Conservation (phyloP, 1,140 invertebrate species). For the Papilio polytes region DNA sequence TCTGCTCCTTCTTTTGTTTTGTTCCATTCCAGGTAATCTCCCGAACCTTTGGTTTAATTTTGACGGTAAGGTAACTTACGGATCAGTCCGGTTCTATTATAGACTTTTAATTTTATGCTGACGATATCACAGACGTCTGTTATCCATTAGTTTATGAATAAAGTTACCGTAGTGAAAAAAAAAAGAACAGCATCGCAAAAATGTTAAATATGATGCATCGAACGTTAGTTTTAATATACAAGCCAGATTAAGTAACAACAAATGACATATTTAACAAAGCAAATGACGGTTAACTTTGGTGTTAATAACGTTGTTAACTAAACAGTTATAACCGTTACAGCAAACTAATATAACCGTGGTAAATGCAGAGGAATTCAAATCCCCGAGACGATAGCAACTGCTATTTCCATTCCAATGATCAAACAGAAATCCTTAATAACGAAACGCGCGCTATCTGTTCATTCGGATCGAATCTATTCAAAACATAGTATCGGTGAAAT, state of each 20-base stretch:
- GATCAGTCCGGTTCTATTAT: no score
- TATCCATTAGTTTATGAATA: no score
- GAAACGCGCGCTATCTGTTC: constrained; percentile 32
- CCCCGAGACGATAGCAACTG: constrained; percentile 31
- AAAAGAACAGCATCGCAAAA: no score
- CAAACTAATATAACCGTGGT: constrained; percentile 18
- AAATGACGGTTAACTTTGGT: neutral
- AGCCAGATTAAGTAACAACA: neutral
- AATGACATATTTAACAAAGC: neutral
- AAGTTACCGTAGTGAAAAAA: no score
- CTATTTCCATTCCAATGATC: constrained; percentile 35
- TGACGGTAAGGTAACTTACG: no score
- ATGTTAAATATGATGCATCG: no score
- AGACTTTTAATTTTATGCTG: no score
- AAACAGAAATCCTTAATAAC: constrained; percentile 39
- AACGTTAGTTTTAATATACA: no score
- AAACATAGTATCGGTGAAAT: constrained; percentile 35
- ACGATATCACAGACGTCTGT: no score
- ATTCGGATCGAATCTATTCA: constrained; percentile 36
- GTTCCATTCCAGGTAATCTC: no score
- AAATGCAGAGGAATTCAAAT: constrained; percentile 30
- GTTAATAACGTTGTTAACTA: constrained; percentile 1
- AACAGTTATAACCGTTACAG: neutral
- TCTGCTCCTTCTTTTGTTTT: no score
- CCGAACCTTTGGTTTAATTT: no score